Conservation (phyloP, 1,140 invertebrate genomes). For the Drosophila eugracilis region DNA sequence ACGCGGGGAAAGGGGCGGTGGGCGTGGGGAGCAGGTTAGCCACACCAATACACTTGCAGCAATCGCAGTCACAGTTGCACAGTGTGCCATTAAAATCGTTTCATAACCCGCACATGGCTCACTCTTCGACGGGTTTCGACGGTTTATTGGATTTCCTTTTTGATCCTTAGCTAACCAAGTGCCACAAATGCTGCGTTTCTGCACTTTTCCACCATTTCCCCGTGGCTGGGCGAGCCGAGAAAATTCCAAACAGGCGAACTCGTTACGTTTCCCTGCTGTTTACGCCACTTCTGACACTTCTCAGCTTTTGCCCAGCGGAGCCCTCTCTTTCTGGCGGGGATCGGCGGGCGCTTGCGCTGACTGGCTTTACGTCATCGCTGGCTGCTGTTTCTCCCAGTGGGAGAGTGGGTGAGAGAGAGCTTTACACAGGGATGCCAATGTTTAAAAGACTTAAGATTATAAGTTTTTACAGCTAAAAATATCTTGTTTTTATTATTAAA, state of each 20-base stretch:
- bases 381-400: slow-evolving; percentile 37
- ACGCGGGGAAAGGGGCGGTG: slow-evolving; percentile 15
- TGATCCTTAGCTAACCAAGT: slow-evolving; percentile 49
- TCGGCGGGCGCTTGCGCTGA: slow-evolving; percentile 49
- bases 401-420: slow-evolving; percentile 26
- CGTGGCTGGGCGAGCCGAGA: slow-evolving; percentile 67
- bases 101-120: slow-evolving; percentile 66
- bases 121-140: slow-evolving; percentile 11
- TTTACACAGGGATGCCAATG: slow-evolving; percentile 9
- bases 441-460: no score
- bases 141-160: slow-evolving; percentile 10
- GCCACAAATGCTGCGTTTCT: slow-evolving; percentile 68
- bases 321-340: slow-evolving; percentile 21
- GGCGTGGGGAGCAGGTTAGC: slow-evolving; percentile 10
- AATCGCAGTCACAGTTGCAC: slow-evolving; percentile 47
- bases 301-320: slow-evolving; percentile 45
- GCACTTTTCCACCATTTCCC: slow-evolving; percentile 58
- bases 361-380: slow-evolving; percentile 70
- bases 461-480: no score
- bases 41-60: slow-evolving; percentile 62
- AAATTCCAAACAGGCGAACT: slow-evolving; percentile 78
- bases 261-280: slow-evolving; percentile 79
- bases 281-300: slow-evolving; percentile 77
- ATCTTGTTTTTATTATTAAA: neutral
- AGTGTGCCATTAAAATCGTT: slow-evolving; percentile 58